Percentiles rank a stretch among this genome's conserved stretches.
These are phyloP conservation scores for Hirtodrosophila alboralis DNA, from an alignment of 2,888 invertebrate species.

Conservation along the genomic window DNA sequence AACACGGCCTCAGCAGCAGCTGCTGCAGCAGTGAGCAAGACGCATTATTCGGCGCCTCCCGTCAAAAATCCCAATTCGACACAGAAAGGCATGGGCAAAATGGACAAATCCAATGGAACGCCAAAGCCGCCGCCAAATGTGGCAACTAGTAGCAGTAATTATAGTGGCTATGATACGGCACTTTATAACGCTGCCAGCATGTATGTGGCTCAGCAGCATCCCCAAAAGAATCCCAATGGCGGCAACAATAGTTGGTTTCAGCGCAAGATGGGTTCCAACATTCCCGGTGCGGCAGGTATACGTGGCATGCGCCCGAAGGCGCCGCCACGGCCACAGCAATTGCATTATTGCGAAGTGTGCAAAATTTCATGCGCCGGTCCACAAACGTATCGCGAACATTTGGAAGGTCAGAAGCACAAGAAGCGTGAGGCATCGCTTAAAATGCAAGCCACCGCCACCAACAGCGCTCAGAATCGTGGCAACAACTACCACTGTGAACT, in stretches of 20 bases:
- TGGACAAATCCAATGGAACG: constrained; percentile 78
- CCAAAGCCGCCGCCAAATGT: constrained; percentile 85
- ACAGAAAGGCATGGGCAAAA: constrained; percentile 82
- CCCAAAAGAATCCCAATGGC: constrained; percentile 76
- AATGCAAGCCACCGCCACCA: constrained; percentile 88
- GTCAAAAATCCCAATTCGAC: constrained; percentile 87
- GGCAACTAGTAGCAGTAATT: constrained; percentile 88
- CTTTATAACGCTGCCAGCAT: constrained; percentile 97
- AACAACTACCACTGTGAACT: constrained; percentile 93
- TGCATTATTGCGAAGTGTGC: constrained; percentile 99
- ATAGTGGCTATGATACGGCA: constrained; percentile 96
- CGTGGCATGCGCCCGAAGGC: constrained; percentile 84
- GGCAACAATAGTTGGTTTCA: constrained; percentile 85
- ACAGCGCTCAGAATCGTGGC: constrained; percentile 87
- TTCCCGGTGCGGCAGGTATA: constrained; percentile 74
- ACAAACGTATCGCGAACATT: constrained; percentile 97
- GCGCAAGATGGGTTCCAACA: constrained; percentile 85
- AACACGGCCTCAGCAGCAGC: constrained; percentile 83
- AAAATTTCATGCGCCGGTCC: constrained; percentile 99
- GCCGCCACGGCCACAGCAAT: constrained; percentile 95
- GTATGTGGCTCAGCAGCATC: constrained; percentile 93
- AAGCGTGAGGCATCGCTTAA: constrained; percentile 96
- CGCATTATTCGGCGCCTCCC: constrained; percentile 86
- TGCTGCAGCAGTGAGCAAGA: constrained; percentile 83
- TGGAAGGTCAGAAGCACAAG: constrained; percentile 99